Percentiles rank a stretch among this genome's conserved stretches.
These are phyloP conservation scores for Xestia ashworthii DNA, from an alignment of 2,888 invertebrate genomes.

Conservation along the genomic window DNA sequence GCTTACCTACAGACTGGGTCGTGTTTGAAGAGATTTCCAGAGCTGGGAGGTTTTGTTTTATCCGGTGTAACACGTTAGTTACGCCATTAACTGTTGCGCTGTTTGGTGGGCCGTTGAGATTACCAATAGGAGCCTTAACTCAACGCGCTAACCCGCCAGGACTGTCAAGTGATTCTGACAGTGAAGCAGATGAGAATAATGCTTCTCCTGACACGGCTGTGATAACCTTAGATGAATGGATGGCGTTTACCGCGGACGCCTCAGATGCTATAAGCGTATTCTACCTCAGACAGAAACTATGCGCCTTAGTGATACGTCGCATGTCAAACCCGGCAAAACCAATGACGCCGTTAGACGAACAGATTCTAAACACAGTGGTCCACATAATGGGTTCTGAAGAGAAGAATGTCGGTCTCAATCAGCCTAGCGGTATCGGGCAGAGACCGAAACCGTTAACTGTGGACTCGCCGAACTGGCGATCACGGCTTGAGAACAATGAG, in stretches of 20 bases:
- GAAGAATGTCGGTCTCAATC: constrained; percentile 92
- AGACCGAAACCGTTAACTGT: constrained; percentile 93
- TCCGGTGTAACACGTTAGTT: constrained; percentile 95
- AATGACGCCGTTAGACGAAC: constrained; percentile 92
- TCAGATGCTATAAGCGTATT: constrained; percentile 92
- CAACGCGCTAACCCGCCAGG: constrained; percentile 87
- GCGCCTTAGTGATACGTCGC: constrained; percentile 92
- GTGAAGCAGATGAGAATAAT: constrained; percentile 83
- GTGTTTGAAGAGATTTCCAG: constrained; percentile 96
- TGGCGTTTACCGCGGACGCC: constrained; percentile 92
- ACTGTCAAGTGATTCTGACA: constrained; percentile 86
- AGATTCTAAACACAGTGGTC: constrained; percentile 92
- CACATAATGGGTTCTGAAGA: constrained; percentile 94
- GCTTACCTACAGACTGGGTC: constrained; percentile 95
- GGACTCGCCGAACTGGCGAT: constrained; percentile 88
- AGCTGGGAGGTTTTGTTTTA: constrained; percentile 92
- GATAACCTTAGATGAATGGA: constrained; percentile 94
- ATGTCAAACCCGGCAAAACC: constrained; percentile 91
- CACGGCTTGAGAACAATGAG: constrained; percentile 76
- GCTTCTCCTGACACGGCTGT: constrained; percentile 82
- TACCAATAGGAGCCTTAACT: constrained; percentile 87
- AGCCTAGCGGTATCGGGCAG: constrained; percentile 94
- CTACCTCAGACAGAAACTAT: constrained; percentile 93
- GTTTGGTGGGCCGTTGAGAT: constrained; percentile 93
- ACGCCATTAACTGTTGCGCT: constrained; percentile 95